Evolutionary conservation across 2,888 invertebrate genomes (phyloP), one percentile per base, ranked within the genome.

Genomic region (Idaea aversata): DNA sequence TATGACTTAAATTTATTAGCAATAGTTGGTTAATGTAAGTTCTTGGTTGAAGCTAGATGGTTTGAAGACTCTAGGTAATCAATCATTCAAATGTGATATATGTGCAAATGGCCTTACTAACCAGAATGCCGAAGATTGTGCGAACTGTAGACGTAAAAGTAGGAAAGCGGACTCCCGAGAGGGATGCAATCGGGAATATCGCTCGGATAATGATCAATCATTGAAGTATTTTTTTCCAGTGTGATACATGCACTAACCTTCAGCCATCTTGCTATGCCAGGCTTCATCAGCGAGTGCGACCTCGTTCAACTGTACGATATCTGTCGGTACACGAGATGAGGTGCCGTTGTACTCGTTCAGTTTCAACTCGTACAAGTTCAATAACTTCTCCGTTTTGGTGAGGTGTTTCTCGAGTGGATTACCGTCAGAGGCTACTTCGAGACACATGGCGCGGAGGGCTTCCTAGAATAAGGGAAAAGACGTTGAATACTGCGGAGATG

Each of bases 301-400:
- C 58, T 93, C 93, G 70, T 81, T 89, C 13, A 93, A 81, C 7
- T 88, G 88, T 61, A 89, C 88, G 65, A 90, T 82, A 72, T 91
- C 92, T 0, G 88, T 86, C 67, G 84, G 89, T 62, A 85, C 82
- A 60, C 83, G 84, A 57, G 73, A 62, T 0, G 63, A 78, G 16
- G 86, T 91, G 1, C 76, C 83, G 70, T 90, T 90, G 76, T 86
- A 90, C 72, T 95, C 94, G 60, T 88, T 91, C 60, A 95, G 79
- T 73, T 94, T 94, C 63, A 89, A 83, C 74, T 94, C 94, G 74
- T 94, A 95, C 73, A 93, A 94, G 70, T 88, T 93, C 57, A 95
- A 82, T 3, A 95, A 81, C 68, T 93, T 90, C 80, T 94, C 94
- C 0, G 94, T 93, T 10, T 93, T 88, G 0, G 85, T 79, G 61